These are phyloP conservation scores for Laupala kohalensis DNA, from an alignment of 1,140 invertebrate genomes.

Conservation along the genomic window DNA sequence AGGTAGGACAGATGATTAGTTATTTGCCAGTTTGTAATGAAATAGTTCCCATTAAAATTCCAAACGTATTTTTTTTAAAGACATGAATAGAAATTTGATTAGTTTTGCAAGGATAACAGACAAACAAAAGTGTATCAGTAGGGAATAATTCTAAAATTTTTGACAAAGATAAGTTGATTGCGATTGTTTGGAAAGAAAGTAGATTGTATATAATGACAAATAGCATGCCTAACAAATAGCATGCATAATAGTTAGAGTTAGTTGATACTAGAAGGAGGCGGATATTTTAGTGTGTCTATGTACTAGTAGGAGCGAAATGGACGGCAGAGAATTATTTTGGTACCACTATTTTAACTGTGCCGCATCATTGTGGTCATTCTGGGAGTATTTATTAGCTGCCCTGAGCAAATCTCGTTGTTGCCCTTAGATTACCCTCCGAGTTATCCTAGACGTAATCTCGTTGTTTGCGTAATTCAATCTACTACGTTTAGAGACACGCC, in stretches of 20 bases:
- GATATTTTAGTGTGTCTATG: no score
- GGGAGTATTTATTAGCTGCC: no score
- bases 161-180: background rate
- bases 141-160: background rate
- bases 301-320: no score
- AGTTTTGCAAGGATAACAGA: background rate
- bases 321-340: constrained; percentile 14
- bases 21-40: background rate
- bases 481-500: no score
- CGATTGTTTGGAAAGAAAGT: background rate
- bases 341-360: constrained; percentile 17
- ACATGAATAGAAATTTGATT: constrained; percentile 1
- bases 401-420: no score
- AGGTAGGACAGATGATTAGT: background rate
- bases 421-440: no score
- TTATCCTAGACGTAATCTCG: no score
- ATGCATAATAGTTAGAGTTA: no score
- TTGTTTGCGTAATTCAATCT: no score
- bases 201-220: background rate
- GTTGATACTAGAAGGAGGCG: no score
- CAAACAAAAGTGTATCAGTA: background rate
- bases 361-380: no score
- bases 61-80: constrained; percentile 1
- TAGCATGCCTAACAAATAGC: no score
- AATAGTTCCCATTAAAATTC: background rate